Base-by-base conservation (phyloP, 2,888 invertebrate species). In the Polydesmus complanatus region DNA sequence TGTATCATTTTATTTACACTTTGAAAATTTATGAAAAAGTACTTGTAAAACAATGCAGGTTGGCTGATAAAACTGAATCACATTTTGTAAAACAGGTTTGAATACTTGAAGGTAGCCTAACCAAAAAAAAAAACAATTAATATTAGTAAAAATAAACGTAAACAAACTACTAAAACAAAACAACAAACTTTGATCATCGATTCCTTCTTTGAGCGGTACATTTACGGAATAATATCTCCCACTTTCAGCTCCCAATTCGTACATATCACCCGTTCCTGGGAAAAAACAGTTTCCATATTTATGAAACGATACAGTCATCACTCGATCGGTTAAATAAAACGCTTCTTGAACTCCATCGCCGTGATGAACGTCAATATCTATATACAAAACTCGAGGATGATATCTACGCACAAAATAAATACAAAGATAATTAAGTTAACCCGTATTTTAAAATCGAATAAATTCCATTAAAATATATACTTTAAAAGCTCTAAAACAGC, bases 221-320 rank as follows among this genome's bases (percentile, higher is more conserved):
- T 99, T 99, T 0, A 99, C 90, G 0, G 96, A 95, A 73, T 97
- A 98, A 73, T 94, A 95, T 58, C 92, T 79, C 0, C 97, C 97
- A 70, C 88, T 88, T 73, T 96, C 96, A 0, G 92, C 88, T 0
- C 98, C 98, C 56, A 95, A 84, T 77, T 98, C 97, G 73, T 93
- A 95, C 95, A 97, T 96, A 73, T 96, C 95, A 0, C 97, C 78
- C 0, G 97, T 98, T 18, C 97, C 96, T 0, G 97, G 97, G 72
- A 97, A 98, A 74, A 96, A 97, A 70, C 88, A 91, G 70, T 93
- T 93, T 1, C 97, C 97, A 72, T 95, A 97, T 76, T 97, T 97
- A 72, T 98, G 98, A 74, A 98, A 97, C 54, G 95, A 96, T 1
- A 97, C 95, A 0, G 98, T 98, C 97, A 98, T 98, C 0, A 98